Evolutionary conservation across 2,113 vertebrate species (phyloP).

Genomic region (Laterallus jamaicensis): DNA sequence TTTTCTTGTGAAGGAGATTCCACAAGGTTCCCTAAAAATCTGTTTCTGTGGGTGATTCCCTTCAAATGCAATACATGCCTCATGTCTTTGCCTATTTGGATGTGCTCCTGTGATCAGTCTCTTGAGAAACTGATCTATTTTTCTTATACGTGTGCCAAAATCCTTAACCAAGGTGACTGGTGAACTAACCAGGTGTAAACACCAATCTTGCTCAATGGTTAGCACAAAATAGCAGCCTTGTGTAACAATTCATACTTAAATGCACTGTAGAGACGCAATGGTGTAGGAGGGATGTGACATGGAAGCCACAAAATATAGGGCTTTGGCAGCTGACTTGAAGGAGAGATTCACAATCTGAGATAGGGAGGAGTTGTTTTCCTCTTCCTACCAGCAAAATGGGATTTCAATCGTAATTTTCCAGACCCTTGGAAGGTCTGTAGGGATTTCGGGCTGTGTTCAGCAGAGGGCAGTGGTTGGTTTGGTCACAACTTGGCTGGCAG

Average conservation of each 20-base stretch:
- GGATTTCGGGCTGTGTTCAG: not conserved
- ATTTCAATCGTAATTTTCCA: not conserved
- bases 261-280: not conserved
- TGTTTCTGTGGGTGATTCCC: not conserved
- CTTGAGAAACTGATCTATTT: not conserved
- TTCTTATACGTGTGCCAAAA: not conserved
- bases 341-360: not conserved
- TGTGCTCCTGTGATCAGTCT: not conserved
- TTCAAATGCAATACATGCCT: not conserved
- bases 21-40: not conserved
- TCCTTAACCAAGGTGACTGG: not conserved
- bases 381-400: not conserved
- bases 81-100: not conserved
- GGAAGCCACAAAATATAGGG: not conserved
- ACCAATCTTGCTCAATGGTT: not conserved
- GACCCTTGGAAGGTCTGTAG: not conserved
- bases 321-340: not conserved
- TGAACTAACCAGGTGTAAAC: not conserved
- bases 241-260: not conserved
- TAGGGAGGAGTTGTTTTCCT: not conserved
- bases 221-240: not conserved
- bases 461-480: constrained; percentile 67
- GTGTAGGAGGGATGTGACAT: not conserved
- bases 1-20: not conserved
- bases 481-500: constrained; percentile 2